A percentile compares a stretch with the other conserved stretches of the same genome.
phyloP scores from a whole-genome alignment of 2,797 vertebrate genomes.

The Poecilia wingei region DNA sequence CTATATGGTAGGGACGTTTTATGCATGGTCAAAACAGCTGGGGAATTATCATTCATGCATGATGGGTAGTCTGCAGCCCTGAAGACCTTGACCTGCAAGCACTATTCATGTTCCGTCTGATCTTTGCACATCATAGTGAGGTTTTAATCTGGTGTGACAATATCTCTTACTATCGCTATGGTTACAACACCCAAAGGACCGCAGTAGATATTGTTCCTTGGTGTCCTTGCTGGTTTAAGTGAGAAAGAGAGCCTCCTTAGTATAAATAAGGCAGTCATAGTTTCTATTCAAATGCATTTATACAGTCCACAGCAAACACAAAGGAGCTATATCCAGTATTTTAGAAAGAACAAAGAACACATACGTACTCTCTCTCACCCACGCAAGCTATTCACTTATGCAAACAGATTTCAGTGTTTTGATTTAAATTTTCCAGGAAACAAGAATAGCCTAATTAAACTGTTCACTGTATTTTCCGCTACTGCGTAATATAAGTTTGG shows the following conservation, averaged over 20 bases:
- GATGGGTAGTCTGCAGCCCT: not conserved
- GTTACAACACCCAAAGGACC: not conserved
- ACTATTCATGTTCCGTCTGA: not conserved
- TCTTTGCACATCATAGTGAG: not conserved
- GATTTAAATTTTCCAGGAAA: constrained; percentile 40
- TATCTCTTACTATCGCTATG: not conserved
- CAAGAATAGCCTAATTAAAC: constrained; percentile 56
- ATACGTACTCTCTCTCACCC: not conserved
- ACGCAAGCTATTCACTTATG: not conserved
- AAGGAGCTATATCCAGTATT: constrained; percentile 1
- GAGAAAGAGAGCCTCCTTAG: not conserved
- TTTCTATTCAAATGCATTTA: not conserved
- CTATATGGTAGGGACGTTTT: not conserved
- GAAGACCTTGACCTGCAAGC: not conserved
- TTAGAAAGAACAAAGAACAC: not conserved
- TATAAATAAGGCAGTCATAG: not conserved
- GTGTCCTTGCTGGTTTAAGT: not conserved
- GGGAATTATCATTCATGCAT: not conserved
- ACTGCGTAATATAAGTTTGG: constrained; percentile 41
- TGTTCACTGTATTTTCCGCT: constrained; percentile 51
- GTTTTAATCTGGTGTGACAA: not conserved
- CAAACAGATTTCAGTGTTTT: constrained; percentile 21
- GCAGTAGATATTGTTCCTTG: not conserved
- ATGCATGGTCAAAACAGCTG: not conserved
- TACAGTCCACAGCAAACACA: not conserved